Base-by-base conservation (phyloP, 2,888 invertebrate species). In the Idaea biselata region DNA sequence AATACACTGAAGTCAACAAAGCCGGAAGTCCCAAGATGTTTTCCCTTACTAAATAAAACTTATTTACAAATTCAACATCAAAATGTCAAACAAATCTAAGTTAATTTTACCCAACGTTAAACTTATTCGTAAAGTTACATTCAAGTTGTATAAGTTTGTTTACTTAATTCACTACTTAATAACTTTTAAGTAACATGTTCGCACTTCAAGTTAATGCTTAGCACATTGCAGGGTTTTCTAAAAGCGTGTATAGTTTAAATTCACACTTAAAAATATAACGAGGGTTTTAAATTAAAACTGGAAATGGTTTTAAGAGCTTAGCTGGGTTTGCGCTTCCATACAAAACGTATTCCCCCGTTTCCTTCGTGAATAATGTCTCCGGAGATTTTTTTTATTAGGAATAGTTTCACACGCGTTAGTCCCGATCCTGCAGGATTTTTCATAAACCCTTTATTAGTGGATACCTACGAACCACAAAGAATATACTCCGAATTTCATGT, bases 121-220 rank as follows among this genome's bases (percentile, higher is more conserved):
- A 75, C 69, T 71, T 65, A 69, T 72, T 68, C 66, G 55, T 67
- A 11, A 56, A 56, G 18, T 56, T 18, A 11, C 18, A 62, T 64
- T 63, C 58, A 56, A 58, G 60, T 25, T 60, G 33, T 55, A 44
- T 58, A 61, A 55, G 63, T 53, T 60, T 60, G 60, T 60, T 64
- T 62, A 63, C 63, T 71, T 63, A 64, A 67, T 67, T 67, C 59
- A 31, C 54, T 64, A 66, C 69, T 62, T 60, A n/a, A 61, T 63
- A 65, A 33, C 8, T 33, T 11, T 11, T 11, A 60, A 68, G 68
- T 67, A 63, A 59, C 66, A 62, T 64, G 64, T 63, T 69, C 64
- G 57, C 62, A 65, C 62, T 61, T 60, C 61, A 65, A 64, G 63
- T 63, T 66, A 59, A 72, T 73, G 75, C 69, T 66, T 68, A 65